Evolutionary conservation across 1,140 invertebrate genomes (phyloP).

Genomic region (Lysiphlebus fabarum): DNA sequence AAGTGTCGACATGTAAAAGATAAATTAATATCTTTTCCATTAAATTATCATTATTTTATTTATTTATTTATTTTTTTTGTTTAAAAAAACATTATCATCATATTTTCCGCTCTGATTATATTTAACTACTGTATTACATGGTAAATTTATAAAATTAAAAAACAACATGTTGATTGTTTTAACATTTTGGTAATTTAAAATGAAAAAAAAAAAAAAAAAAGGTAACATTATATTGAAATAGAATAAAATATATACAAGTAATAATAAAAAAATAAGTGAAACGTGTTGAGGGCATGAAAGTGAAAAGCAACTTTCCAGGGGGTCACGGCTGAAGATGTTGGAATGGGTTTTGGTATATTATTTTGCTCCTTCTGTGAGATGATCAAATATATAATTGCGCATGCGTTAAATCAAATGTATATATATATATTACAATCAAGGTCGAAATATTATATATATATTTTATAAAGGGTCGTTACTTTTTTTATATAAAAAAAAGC

Average conservation of each 20-base stretch:
- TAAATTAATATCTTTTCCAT: no score
- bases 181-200: no score
- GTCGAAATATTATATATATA: conserved; percentile 41
- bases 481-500: not conserved
- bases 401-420: conserved; percentile 24
- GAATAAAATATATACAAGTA: not conserved
- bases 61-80: no score
- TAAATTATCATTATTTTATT: no score
- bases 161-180: no score
- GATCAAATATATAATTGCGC: conserved; percentile 33
- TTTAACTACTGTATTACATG: no score
- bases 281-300: conserved; percentile 44
- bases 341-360: conserved; percentile 36
- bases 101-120: no score
- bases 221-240: no score
- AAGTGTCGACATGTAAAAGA: no score
- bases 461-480: conserved; percentile 1
- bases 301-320: conserved; percentile 50
- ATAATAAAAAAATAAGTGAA: conserved; percentile 26
- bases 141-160: no score
- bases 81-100: no score
- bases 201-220: no score
- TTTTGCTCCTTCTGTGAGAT: conserved; percentile 22
- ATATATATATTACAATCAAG: conserved; percentile 42
- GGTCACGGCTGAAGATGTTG: conserved; percentile 36